Evolutionary conservation across 2,113 vertebrate genomes (phyloP).

Genomic region (Phocoena phocoena): DNA sequence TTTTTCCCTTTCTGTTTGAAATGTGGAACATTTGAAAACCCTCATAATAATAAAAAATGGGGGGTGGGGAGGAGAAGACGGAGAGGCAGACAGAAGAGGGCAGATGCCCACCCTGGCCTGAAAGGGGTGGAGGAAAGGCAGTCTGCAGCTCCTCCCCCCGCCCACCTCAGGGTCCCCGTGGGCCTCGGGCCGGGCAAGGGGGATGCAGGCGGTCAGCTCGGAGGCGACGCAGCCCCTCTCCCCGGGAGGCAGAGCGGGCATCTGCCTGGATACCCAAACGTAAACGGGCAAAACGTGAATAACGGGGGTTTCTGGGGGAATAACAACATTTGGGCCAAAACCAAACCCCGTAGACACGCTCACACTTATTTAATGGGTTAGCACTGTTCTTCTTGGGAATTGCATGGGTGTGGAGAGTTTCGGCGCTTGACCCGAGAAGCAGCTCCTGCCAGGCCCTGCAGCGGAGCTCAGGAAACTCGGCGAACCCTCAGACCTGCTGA

Average conservation of each 20-base stretch:
- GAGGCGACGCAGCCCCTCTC: accelerated
- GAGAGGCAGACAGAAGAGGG: neutral
- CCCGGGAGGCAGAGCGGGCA: accelerated
- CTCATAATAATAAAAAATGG: neutral
- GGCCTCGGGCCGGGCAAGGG: neutral
- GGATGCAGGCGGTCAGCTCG: accelerated
- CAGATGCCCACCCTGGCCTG: accelerated
- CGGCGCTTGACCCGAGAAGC: accelerated
- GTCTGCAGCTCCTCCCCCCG: accelerated
- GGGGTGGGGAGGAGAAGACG: neutral
- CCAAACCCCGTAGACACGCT: too few relatives aligned
- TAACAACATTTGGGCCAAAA: neutral
- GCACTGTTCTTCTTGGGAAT: neutral
- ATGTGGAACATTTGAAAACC: neutral
- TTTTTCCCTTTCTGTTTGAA: neutral
- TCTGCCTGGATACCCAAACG: neutral
- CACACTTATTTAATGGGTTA: accelerated
- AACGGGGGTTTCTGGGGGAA: neutral
- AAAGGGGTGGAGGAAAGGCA: neutral
- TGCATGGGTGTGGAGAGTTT: neutral
- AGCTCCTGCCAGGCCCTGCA: neutral
- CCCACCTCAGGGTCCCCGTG: accelerated
- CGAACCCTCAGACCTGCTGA: too few relatives aligned
- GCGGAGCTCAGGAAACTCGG: neutral
- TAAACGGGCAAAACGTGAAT: neutral